A percentile compares a stretch with the other conserved stretches of the same genome.
These are phyloP conservation scores for Melanerpes aurifrons DNA, from an alignment of 2,113 vertebrate species.

Conservation along the genomic window DNA sequence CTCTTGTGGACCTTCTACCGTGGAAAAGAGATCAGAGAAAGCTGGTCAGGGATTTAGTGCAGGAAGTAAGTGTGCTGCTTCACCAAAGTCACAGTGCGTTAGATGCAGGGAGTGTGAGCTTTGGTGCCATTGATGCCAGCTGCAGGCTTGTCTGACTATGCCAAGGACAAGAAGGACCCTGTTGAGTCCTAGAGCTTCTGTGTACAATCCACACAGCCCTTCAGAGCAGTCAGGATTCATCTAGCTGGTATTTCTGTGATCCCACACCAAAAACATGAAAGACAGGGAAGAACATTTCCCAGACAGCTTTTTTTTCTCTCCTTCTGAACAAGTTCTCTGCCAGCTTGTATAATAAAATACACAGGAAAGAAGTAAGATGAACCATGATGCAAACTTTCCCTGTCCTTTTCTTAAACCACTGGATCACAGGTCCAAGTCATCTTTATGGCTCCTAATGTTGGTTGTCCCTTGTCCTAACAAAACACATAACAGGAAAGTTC, in stretches of 20 bases:
- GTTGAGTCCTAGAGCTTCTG: background rate
- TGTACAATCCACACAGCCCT: background rate
- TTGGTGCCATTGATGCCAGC: background rate
- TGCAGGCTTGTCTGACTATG: background rate
- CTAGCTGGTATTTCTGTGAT: background rate
- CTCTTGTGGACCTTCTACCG: background rate
- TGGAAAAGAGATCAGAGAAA: background rate
- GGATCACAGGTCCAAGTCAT: background rate
- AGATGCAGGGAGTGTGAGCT: background rate
- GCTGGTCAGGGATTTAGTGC: background rate
- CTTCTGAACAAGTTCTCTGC: background rate
- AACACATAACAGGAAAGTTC: background rate
- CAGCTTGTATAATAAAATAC: background rate
- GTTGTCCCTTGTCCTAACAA: background rate
- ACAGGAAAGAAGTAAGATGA: background rate
- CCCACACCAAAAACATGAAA: background rate
- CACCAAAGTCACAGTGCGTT: background rate
- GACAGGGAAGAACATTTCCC: background rate
- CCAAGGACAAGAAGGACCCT: background rate
- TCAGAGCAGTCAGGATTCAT: background rate
- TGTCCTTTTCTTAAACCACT: background rate
- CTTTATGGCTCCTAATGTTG: background rate
- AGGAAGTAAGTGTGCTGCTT: background rate
- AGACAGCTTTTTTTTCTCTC: background rate
- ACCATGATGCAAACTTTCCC: background rate